Evolutionary conservation across 2,797 vertebrate genomes (phyloP).

Genomic region (Pseudochaenichthys georgianus): DNA sequence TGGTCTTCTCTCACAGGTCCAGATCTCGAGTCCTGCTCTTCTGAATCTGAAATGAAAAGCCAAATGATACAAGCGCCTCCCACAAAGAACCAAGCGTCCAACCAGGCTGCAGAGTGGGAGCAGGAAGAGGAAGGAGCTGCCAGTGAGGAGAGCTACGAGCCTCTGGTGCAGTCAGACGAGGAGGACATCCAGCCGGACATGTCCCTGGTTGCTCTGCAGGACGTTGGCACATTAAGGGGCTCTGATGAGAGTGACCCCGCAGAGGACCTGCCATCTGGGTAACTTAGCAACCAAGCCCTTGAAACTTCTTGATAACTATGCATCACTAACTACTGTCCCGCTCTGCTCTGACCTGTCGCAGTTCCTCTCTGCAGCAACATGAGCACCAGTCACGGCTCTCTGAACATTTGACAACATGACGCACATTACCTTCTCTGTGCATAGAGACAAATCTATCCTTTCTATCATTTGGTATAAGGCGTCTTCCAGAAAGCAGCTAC

Average conservation of each 20-base stretch:
- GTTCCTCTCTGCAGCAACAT: not conserved
- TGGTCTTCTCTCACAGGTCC: slow-evolving; percentile 76
- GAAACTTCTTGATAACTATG: not conserved
- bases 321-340: not conserved
- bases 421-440: not conserved
- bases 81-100: slow-evolving; percentile 60
- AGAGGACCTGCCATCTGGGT: slow-evolving; percentile 39
- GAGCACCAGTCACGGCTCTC: not conserved
- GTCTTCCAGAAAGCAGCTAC: no score
- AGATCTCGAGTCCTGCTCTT: slow-evolving; percentile 74
- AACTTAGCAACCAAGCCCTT: slow-evolving; percentile 8
- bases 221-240: slow-evolving; percentile 67
- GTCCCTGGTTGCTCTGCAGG: slow-evolving; percentile 80
- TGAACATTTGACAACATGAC: not conserved
- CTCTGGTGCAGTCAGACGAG: slow-evolving; percentile 90
- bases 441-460: not conserved
- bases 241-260: slow-evolving; percentile 90
- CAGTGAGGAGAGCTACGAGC: slow-evolving; percentile 79
- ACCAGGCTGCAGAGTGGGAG: slow-evolving; percentile 50
- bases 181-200: slow-evolving; percentile 93
- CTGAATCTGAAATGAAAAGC: slow-evolving; percentile 64
- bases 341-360: not conserved
- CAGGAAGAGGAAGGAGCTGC: slow-evolving; percentile 58
- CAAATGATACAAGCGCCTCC: slow-evolving; percentile 70
- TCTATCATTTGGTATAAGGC: not conserved